phyloP scores from a whole-genome alignment of 2,113 vertebrate species.

The Erpornis zantholeuca region DNA sequence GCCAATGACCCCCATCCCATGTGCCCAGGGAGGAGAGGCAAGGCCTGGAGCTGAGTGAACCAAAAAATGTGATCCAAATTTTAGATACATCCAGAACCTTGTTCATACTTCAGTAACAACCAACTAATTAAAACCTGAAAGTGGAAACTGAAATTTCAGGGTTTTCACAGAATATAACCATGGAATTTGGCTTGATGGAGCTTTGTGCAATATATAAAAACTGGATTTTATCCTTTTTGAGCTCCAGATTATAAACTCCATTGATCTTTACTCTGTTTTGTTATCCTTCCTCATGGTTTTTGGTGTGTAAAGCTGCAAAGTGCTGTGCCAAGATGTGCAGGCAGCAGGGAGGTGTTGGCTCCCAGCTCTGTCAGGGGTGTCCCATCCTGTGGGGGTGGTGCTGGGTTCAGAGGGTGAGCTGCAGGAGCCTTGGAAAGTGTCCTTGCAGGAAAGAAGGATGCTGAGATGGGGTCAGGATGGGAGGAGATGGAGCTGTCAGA shows the following conservation, averaged over 20 bases:
- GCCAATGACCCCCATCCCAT: neutral
- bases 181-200: neutral
- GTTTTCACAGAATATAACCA: neutral
- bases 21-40: neutral
- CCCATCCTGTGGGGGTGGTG: no score
- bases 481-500: neutral
- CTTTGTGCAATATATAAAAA: neutral
- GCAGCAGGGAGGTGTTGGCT: neutral
- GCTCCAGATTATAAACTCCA: neutral
- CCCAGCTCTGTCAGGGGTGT: neutral
- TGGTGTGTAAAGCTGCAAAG: no score
- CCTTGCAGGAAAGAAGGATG: neutral
- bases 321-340: neutral
- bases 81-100: neutral
- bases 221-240: neutral
- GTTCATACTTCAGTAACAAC: fast-evolving
- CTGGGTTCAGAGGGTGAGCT: neutral
- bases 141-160: neutral
- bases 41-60: neutral
- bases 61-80: neutral
- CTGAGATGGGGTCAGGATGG: neutral
- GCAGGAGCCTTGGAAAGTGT: neutral
- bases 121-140: neutral
- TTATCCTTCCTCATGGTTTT: neutral
- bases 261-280: fast-evolving